Percentiles rank a stretch among this genome's conserved stretches.
Evolutionary conservation across 2,888 invertebrate genomes (phyloP).

Genomic region (Eremobia ochroleuca): DNA sequence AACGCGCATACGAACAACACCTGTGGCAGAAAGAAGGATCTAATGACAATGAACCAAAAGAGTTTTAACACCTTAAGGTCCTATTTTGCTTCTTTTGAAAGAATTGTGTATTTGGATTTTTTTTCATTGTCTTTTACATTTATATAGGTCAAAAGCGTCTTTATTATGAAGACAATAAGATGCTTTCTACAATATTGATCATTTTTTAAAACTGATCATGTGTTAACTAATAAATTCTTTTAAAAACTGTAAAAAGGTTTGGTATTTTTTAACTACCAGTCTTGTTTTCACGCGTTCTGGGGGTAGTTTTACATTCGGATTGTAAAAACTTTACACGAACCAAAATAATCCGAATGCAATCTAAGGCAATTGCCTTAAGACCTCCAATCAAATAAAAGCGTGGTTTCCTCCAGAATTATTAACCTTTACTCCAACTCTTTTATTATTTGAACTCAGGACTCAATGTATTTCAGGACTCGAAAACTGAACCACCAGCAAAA

Average conservation of each 20-base stretch:
- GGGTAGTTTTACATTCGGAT: background rate
- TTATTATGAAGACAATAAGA: background rate
- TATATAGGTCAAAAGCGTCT: background rate
- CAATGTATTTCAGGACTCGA: background rate
- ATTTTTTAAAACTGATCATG: background rate
- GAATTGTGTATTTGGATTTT: no score
- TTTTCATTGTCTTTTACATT: background rate
- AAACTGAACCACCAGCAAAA: background rate
- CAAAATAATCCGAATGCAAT: no score
- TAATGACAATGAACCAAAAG: background rate
- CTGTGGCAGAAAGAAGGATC: slow-evolving; percentile 67
- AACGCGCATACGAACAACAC: slow-evolving; percentile 81
- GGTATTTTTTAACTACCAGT: no score
- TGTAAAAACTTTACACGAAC: no score
- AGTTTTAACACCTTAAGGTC: background rate
- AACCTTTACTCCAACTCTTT: background rate
- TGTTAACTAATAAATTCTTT: background rate
- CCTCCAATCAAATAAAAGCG: background rate
- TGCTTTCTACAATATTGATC: background rate
- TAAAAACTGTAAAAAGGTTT: background rate
- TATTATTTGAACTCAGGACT: background rate
- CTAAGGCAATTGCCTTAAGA: background rate
- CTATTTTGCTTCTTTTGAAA: background rate
- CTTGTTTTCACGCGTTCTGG: background rate
- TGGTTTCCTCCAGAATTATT: background rate